These are phyloP conservation scores for Dicrurus megarhynchus DNA, from an alignment of 2,113 vertebrate genomes.

Conservation along the genomic window DNA sequence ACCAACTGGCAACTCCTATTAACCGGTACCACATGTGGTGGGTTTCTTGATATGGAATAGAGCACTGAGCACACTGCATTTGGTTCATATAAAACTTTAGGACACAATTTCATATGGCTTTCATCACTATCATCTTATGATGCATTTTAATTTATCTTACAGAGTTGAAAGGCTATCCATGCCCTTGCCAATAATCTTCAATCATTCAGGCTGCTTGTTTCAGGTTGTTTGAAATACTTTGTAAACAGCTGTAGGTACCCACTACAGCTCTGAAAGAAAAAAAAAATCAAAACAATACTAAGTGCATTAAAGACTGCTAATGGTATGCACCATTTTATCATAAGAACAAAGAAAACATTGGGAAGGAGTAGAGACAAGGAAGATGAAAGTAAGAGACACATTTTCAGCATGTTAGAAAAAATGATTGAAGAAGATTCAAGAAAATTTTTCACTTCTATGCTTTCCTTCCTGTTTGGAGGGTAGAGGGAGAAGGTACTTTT, in stretches of 20 bases:
- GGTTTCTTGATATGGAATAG: not conserved
- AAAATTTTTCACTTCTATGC: constrained; percentile 27
- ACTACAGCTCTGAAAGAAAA: not conserved
- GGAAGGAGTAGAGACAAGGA: not conserved
- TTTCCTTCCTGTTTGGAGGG: not conserved
- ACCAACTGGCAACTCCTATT: not conserved
- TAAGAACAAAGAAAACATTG: constrained; percentile 8
- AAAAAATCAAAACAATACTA: not conserved
- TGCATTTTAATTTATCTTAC: not conserved
- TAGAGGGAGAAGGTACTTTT: not conserved
- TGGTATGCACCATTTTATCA: not conserved
- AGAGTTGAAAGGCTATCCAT: not conserved
- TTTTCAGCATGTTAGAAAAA: constrained; percentile 49
- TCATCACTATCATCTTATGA: not conserved
- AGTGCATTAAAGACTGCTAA: constrained; percentile 13
- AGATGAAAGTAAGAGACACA: constrained; percentile 27
- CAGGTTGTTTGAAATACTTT: not conserved
- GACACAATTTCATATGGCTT: not conserved
- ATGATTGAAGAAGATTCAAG: constrained; percentile 23
- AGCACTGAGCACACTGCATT: not conserved
- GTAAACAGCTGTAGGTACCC: not conserved
- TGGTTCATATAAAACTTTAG: not conserved
- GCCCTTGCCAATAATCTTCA: not conserved
- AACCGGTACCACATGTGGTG: not conserved
- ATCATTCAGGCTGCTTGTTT: not conserved